These are phyloP conservation scores for Rhombomys opimus DNA, from an alignment of 2,113 vertebrate genomes.

Conservation along the genomic window DNA sequence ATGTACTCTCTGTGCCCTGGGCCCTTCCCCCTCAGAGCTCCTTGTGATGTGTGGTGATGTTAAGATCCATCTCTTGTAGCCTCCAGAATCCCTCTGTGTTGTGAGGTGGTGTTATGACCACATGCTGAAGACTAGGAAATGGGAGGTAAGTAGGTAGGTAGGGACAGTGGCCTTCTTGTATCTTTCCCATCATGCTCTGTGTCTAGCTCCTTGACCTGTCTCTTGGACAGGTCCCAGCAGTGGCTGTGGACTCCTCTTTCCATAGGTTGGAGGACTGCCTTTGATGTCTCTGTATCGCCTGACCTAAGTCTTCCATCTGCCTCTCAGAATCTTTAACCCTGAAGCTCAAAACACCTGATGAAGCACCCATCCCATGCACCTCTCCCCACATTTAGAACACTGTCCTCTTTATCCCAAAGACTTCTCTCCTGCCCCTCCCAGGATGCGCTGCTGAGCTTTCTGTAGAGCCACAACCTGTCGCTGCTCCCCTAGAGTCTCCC, in stretches of 20 bases:
- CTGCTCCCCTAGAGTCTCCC: fast-evolving
- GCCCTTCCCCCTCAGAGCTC: background rate
- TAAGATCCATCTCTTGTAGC: background rate
- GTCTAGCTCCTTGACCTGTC: fast-evolving
- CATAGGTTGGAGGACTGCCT: background rate
- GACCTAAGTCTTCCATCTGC: background rate
- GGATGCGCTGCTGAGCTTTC: background rate
- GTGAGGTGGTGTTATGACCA: fast-evolving
- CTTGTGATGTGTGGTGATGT: background rate
- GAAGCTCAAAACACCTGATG: background rate
- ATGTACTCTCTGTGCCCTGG: too few species aligned
- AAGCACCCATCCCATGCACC: fast-evolving
- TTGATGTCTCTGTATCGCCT: background rate
- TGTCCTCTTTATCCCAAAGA: background rate
- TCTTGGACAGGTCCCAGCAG: background rate
- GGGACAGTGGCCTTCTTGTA: background rate
- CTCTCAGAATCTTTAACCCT: background rate
- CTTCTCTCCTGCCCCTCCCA: fast-evolving
- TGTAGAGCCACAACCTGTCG: background rate
- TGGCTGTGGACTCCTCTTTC: background rate
- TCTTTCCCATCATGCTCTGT: fast-evolving
- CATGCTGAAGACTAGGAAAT: background rate
- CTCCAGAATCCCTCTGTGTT: fast-evolving
- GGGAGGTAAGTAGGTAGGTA: too few species aligned
- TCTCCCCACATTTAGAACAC: too few species aligned